Evolutionary conservation across 1,140 invertebrate species (phyloP).

Genomic region (Drosophila sproati): DNA sequence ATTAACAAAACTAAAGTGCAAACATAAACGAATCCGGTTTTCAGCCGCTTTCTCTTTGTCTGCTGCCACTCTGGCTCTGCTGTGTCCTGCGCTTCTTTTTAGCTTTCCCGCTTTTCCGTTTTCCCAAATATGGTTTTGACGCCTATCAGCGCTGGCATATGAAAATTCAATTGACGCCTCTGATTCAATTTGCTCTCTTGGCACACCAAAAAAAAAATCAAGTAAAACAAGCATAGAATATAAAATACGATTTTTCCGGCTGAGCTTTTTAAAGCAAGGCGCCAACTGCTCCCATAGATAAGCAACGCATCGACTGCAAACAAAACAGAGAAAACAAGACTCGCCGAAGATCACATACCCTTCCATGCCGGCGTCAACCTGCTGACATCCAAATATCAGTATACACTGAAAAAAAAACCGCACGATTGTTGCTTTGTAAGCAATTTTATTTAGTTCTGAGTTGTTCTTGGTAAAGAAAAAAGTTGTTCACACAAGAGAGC

Average conservation of each 20-base stretch:
- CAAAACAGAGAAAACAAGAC: slow-evolving; percentile 7
- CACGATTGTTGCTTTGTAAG: too few species aligned
- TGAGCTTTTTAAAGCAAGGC: slow-evolving; percentile 65
- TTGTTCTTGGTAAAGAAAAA: too few species aligned
- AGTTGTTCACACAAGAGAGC: too few species aligned
- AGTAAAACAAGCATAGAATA: slow-evolving; percentile 11
- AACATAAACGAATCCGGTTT: slow-evolving; percentile 17
- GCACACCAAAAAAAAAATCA: slow-evolving; percentile 14
- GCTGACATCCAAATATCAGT: too few species aligned
- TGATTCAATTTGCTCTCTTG: slow-evolving; percentile 57
- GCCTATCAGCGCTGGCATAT: slow-evolving; percentile 61
- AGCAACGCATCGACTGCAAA: slow-evolving; percentile 33
- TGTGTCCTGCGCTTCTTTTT: slow-evolving; percentile 11
- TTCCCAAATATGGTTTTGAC: slow-evolving; percentile 28
- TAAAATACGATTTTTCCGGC: slow-evolving; percentile 53
- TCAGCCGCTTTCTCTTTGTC: slow-evolving; percentile 1
- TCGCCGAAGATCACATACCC: too few species aligned
- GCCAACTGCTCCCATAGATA: slow-evolving; percentile 76
- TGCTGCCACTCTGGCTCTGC: not conserved
- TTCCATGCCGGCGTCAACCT: too few species aligned
- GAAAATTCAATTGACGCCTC: slow-evolving; percentile 66
- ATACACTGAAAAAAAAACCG: too few species aligned
- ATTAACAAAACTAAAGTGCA: not conserved
- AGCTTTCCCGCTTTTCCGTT: slow-evolving; percentile 7
- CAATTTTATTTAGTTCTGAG: too few species aligned